phyloP scores from a whole-genome alignment of 2,888 invertebrate genomes.

The Agrotis exclamationis region DNA sequence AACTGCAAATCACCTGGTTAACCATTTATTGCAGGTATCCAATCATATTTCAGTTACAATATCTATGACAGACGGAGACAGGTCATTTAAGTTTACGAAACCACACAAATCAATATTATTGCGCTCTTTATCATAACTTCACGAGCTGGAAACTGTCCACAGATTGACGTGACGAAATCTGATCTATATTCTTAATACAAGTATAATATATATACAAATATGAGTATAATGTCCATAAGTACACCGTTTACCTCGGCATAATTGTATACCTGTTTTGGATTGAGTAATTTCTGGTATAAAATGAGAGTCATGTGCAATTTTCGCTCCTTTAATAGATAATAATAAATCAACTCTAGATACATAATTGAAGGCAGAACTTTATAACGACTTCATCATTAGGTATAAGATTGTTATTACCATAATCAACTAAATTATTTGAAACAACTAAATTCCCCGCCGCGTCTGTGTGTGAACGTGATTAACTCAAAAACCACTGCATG shows the following conservation, averaged over 20 bases:
- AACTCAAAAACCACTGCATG: no score
- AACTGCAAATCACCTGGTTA: background rate
- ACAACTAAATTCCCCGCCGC: no score
- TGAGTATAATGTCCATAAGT: conserved; percentile 37
- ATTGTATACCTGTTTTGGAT: conserved; percentile 26
- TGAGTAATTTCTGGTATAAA: conserved; percentile 26
- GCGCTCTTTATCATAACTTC: conserved; percentile 17
- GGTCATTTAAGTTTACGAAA: conserved; percentile 26
- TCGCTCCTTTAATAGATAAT: background rate
- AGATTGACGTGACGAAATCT: conserved; percentile 43
- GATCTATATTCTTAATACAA: conserved; percentile 24
- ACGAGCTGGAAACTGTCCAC: conserved; percentile 1
- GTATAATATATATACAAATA: no score
- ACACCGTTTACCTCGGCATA: conserved; percentile 36
- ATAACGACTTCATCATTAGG: background rate
- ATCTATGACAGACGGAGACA: conserved; percentile 9
- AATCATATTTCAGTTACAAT: conserved; percentile 7
- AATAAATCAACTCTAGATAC: background rate
- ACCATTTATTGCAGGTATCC: background rate
- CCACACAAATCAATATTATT: conserved; percentile 28
- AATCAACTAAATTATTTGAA: no score
- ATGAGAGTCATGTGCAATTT: conserved; percentile 14
- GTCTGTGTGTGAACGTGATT: no score
- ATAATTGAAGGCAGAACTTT: background rate
- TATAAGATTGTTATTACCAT: no score